phyloP scores from a whole-genome alignment of 1,140 invertebrate species.

The Drosophila teissieri region DNA sequence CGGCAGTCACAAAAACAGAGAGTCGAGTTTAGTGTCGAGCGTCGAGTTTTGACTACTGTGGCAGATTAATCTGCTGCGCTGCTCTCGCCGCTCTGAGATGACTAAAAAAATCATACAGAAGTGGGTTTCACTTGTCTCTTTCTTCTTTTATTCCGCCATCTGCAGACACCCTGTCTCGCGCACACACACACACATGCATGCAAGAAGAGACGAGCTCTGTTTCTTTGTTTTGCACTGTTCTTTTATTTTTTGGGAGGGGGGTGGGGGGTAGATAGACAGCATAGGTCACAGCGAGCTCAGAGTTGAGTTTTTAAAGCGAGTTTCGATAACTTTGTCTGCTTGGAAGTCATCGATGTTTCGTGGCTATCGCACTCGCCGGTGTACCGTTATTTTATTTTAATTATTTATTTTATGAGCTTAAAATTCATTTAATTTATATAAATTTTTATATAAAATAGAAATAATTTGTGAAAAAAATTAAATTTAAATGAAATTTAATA shows the following conservation, averaged over 20 bases:
- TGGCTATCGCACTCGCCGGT: conserved; percentile 1
- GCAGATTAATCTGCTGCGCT: conserved; percentile 15
- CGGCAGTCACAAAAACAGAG: conserved; percentile 30
- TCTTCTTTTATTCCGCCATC: conserved; percentile 9
- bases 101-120: conserved; percentile 19
- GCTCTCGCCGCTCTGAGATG: conserved; percentile 23
- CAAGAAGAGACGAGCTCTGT: conserved; percentile 3
- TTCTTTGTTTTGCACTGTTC: conserved; percentile 48
- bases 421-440: background rate
- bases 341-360: conserved; percentile 15
- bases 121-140: conserved; percentile 26
- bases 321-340: conserved; percentile 25
- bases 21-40: conserved; percentile 27
- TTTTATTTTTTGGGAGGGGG: conserved; percentile 4
- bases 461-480: too few relatives aligned
- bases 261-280: conserved; percentile 11
- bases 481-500: background rate
- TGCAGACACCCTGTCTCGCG: conserved; percentile 17
- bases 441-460: too few relatives aligned
- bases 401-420: background rate
- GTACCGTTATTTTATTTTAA: conserved; percentile 6
- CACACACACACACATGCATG: conserved; percentile 1
- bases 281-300: conserved; percentile 43
- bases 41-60: background rate
- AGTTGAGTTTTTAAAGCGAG: conserved; percentile 30